phyloP scores from a whole-genome alignment of 2,797 vertebrate species.

The Danio tinwini region DNA sequence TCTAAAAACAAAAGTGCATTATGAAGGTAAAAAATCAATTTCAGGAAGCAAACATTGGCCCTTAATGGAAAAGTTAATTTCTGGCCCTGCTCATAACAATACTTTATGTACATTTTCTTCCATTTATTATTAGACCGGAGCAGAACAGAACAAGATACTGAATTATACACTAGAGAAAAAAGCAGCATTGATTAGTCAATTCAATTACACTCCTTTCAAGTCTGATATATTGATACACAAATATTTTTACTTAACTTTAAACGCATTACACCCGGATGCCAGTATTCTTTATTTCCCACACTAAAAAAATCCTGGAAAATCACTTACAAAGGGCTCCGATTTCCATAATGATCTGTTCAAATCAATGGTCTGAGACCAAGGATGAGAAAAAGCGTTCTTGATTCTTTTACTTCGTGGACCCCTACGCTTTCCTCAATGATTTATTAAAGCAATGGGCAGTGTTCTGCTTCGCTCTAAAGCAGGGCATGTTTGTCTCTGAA shows the following conservation, averaged over 20 bases:
- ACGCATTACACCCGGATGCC: slow-evolving; percentile 38
- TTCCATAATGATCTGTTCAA: slow-evolving; percentile 45
- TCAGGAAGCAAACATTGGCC: too few relatives aligned
- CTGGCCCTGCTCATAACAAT: neutral
- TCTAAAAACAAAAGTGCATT: too few relatives aligned
- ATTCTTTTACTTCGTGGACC: slow-evolving; percentile 48
- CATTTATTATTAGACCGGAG: slow-evolving; percentile 24
- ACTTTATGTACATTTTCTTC: slow-evolving; percentile 1
- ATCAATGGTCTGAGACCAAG: slow-evolving; percentile 55
- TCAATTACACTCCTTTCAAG: slow-evolving; percentile 49
- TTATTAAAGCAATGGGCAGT: slow-evolving; percentile 50
- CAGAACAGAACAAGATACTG: neutral
- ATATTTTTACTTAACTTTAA: slow-evolving; percentile 50
- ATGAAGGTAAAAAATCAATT: too few relatives aligned
- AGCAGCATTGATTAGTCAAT: slow-evolving; percentile 46
- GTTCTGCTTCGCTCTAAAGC: slow-evolving; percentile 46
- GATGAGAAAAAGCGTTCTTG: slow-evolving; percentile 34
- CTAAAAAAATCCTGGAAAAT: slow-evolving; percentile 40
- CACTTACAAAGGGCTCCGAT: slow-evolving; percentile 39
- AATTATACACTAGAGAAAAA: slow-evolving; percentile 38
- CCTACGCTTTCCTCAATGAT: slow-evolving; percentile 41
- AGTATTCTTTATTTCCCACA: slow-evolving; percentile 44
- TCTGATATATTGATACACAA: slow-evolving; percentile 45
- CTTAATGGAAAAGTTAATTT: too few relatives aligned
- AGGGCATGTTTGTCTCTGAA: slow-evolving; percentile 50